Evolutionary conservation across 2,797 vertebrate species (phyloP), one percentile per base, ranked within the genome.

Genomic region (Hydrophis major): DNA sequence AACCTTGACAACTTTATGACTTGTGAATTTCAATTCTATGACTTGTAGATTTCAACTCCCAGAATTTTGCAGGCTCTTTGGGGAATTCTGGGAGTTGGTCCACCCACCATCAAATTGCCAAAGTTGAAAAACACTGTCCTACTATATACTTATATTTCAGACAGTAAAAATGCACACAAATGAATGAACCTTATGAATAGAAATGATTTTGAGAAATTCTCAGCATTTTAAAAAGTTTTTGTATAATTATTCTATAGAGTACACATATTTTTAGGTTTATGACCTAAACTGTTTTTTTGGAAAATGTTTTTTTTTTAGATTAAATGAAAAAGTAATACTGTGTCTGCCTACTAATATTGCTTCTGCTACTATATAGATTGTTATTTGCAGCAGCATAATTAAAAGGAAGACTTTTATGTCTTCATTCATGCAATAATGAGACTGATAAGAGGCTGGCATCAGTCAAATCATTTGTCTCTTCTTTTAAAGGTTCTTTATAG

Each of bases 221-320:
- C 47, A 86, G 50, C 2, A 59, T 87, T n/a, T 59, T 27, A 47
- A 69, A 89, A 13, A 7, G 22, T 18, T 25, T 13, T 60, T 47
- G 20, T 78, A 42, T 42, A 47, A 83, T 47, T 47, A 87, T 92
- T 92, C 42, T 14, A 56, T 63, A 91, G 22, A 27, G 91, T 69
- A 7, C 14, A 93, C 0, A 95, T 90, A 93, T 92, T 74, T 53
- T 69, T 66, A 25, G 89, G 89, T 93, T 92, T 55, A 53, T 91
- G 27, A 37, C 37, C 37, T 37, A 37, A 37, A 37, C 37, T 37
- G 37, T 37, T 37, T 37, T 37, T 37, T 37, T 37, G 37, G 37
- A 37, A 78, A 12, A 74, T 60, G 37, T 92, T 13, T 8, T 12
- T 12, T 83, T 57, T 88, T 88, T 57, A 93, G 22, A 56, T 96